Evolutionary conservation across 2,888 invertebrate species (phyloP), one percentile per base, ranked within the genome.

Genomic region (Sarcophaga variegata): DNA sequence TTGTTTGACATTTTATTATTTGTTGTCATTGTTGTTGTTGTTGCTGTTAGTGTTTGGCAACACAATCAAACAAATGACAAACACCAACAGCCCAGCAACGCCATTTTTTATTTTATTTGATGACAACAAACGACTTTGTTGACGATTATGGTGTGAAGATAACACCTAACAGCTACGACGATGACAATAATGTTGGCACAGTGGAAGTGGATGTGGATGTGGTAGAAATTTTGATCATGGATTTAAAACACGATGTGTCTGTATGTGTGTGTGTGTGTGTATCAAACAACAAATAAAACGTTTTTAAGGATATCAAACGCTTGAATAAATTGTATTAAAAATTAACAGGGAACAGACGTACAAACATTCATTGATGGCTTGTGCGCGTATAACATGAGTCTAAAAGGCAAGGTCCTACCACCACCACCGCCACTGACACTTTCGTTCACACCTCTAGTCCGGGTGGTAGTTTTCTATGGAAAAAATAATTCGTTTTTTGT

Each of bases 251-350:
- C 4, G 5, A 6, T 5, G 27, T 27, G 27, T 27, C 0, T 27
- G 27, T 27, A 6, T 27, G 27, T 5, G 27, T 27, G 27, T 49
- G 11, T 49, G 14, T 49, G 12, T 54, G 54, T 12, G 5, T 54
- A 4, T 54, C 2, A 54, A 54, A 17, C 12, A 54, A 1, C 4
- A 54, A 54, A 54, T 5, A 54, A 54, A 54, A 14, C 17, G 12
- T 17, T 84, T 87, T 84, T 81, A 87, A 84, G 87, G 84, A 84
- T 74, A 87, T 78, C 70, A 86, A 75, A 82, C 79, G 87, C 84
- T 69, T 76, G 79, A 87, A 81, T 79, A 79, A 79, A 76, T 78
- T 87, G 76, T 75, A 79, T 67, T 80, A 45, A 45, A 22, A 47
- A 11, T 37, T 37, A 37, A 37, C 37, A 37, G 37, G 37, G 8